Base-by-base conservation (phyloP, 2,797 vertebrate genomes). In the Psittacula echo region DNA sequence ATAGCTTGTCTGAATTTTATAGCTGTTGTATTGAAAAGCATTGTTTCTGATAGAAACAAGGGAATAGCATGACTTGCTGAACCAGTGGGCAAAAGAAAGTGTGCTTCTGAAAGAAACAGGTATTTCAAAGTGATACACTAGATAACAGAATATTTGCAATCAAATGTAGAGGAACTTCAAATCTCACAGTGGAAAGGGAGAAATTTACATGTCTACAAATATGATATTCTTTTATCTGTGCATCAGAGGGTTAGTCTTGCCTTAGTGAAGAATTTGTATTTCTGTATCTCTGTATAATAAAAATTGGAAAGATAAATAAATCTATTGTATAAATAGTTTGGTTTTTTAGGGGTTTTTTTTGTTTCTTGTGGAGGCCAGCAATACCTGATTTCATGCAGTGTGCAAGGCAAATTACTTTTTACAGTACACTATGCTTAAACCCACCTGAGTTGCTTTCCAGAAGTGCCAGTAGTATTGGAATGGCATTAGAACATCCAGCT, bases 401-500 rank as follows among this genome's bases (percentile, higher is more conserved):
- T 77, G 14, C 32, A 79, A 76, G 30, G 51, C 13, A 94, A 81
- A 91, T 85, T 47, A 58, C 68, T 92, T 92, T 92, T 78, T 60
- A 51, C 39, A 29, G 50, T 86, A 37, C 53, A 27, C 22, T 60
- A 23, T 82, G 34, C 60, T 91, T 85, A 90, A 93, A 85, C 7
- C 24, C 44, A 85, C 22, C 44, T 47, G 53, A 65, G 64, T 67
- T 88, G n/a, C 39, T 80, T 91, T 95, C 91, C 75, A 95, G 74
- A 91, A 90, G 29, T 67, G 53, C 51, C 44, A 84, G 73, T 30
- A 79, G 45, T 81, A 79, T 44, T 93, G 61, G 53, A 89, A 93
- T 91, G 84, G 21, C 51, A 56, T 54, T 90, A 72, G 87, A 76
- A 77, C 44, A 53, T 79, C 66, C 81, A 96, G 68, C 72, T 94